phyloP scores from a whole-genome alignment of 2,113 vertebrate genomes.

The Planiliza haematocheilus region DNA sequence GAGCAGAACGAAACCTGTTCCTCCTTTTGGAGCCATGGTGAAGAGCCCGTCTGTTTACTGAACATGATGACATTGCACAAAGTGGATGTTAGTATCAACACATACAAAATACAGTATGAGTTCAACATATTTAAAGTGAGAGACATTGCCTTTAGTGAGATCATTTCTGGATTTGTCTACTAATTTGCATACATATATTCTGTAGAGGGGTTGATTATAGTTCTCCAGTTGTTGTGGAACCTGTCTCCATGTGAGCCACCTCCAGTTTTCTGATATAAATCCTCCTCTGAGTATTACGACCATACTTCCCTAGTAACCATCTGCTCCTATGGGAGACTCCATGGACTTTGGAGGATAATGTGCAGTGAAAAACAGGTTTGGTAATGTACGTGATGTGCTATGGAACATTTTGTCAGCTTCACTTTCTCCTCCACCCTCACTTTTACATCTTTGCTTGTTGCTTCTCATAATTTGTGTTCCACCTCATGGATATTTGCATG shows the following conservation, averaged over 20 bases:
- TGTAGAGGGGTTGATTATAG: not conserved
- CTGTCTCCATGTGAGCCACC: slow-evolving; percentile 49
- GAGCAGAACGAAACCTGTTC: slow-evolving; percentile 34
- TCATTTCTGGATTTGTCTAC: not conserved
- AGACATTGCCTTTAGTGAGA: not conserved
- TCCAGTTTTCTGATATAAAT: slow-evolving; percentile 20
- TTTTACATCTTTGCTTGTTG: not conserved
- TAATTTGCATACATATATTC: not conserved
- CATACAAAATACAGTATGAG: not conserved
- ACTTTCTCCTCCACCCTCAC: not conserved
- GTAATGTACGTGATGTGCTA: not conserved
- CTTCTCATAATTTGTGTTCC: not conserved
- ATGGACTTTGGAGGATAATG: slow-evolving; percentile 50
- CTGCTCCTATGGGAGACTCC: slow-evolving; percentile 38
- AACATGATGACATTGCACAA: not conserved
- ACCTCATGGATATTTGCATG: slow-evolving; percentile 43
- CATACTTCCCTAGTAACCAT: slow-evolving; percentile 61
- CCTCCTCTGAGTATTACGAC: slow-evolving; percentile 57
- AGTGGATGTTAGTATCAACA: not conserved
- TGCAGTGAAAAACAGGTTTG: slow-evolving; percentile 69
- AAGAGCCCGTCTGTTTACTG: not conserved
- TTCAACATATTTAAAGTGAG: too few species aligned
- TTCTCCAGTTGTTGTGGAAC: slow-evolving; percentile 46
- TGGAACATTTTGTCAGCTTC: not conserved
- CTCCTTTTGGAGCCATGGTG: slow-evolving; percentile 58